Percentiles rank a stretch among this genome's conserved stretches.
phyloP scores from a whole-genome alignment of 2,113 vertebrate genomes.

The Nothobranchius kuhntae region DNA sequence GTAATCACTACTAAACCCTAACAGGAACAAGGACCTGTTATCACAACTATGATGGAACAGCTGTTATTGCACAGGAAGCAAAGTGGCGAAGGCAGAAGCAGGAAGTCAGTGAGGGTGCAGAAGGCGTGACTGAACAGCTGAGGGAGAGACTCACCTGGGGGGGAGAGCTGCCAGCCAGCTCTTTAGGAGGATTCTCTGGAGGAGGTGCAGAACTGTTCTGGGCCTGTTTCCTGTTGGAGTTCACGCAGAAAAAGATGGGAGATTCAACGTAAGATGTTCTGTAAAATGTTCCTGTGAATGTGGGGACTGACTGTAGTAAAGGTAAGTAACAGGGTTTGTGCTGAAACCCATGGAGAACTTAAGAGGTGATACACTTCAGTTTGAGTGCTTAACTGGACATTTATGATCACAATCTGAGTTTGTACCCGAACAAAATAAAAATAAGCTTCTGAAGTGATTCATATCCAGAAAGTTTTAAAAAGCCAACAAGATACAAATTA shows the following conservation, averaged over 20 bases:
- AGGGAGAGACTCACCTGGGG: conserved; percentile 82
- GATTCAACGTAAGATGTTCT: not conserved
- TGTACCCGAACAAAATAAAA: too few relatives aligned
- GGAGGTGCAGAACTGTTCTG: conserved; percentile 73
- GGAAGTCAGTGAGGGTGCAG: not conserved
- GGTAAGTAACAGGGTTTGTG: not conserved
- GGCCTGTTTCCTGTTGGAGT: conserved; percentile 84
- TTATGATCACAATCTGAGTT: too few relatives aligned
- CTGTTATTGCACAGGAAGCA: not conserved
- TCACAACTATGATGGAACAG: too few relatives aligned
- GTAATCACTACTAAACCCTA: not conserved
- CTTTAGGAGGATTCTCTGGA: conserved; percentile 87
- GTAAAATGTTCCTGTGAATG: not conserved
- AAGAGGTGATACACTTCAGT: too few relatives aligned
- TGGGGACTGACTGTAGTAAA: too few relatives aligned
- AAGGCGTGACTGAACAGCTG: not conserved
- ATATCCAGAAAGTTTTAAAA: not conserved
- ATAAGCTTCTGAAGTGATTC: not conserved
- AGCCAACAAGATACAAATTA: not conserved
- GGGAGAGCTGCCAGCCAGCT: conserved; percentile 83
- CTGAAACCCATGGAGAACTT: not conserved
- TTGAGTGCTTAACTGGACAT: too few relatives aligned
- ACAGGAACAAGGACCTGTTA: too few relatives aligned
- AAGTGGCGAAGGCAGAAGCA: not conserved
- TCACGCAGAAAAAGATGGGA: not conserved